Conservation (phyloP, 1,140 invertebrate species). For the Saccostrea echinata region DNA sequence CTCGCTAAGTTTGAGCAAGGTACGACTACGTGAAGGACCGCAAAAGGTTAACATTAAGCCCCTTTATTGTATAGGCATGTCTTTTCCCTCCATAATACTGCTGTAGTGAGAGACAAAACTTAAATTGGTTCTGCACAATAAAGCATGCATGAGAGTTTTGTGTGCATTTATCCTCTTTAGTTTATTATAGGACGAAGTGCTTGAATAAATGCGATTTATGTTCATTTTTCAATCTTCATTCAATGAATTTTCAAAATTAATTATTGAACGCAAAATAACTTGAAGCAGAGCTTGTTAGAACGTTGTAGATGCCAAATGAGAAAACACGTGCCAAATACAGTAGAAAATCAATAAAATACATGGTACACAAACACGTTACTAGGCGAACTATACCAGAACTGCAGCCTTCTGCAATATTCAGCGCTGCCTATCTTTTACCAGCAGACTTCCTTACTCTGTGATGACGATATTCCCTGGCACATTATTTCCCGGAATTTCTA, state of each 20-base stretch:
- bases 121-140: neutral
- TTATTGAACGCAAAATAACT: slow-evolving; percentile 21
- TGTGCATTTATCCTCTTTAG: neutral
- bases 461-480: neutral
- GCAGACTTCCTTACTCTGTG: slow-evolving; percentile 21
- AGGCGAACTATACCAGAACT: slow-evolving; percentile 3
- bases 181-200: neutral
- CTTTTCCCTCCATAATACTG: too few species aligned
- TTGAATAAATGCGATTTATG: neutral
- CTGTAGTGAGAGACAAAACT: too few species aligned
- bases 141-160: neutral
- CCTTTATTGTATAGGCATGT: too few species aligned
- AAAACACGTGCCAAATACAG: slow-evolving; percentile 16
- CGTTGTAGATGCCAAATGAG: slow-evolving; percentile 2
- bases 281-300: slow-evolving; percentile 5
- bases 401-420: slow-evolving; percentile 23
- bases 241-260: slow-evolving; percentile 10
- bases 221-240: neutral
- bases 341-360: slow-evolving; percentile 18
- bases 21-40: too few species aligned
- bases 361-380: slow-evolving; percentile 21
- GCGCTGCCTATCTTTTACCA: slow-evolving; percentile 15
- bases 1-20: too few species aligned
- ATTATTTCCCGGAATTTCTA: slow-evolving; percentile 24
- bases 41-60: too few species aligned